A percentile compares a stretch with the other conserved stretches of the same genome.
phyloP scores from a whole-genome alignment of 2,113 vertebrate species.

The Tachysurus fulvidraco region DNA sequence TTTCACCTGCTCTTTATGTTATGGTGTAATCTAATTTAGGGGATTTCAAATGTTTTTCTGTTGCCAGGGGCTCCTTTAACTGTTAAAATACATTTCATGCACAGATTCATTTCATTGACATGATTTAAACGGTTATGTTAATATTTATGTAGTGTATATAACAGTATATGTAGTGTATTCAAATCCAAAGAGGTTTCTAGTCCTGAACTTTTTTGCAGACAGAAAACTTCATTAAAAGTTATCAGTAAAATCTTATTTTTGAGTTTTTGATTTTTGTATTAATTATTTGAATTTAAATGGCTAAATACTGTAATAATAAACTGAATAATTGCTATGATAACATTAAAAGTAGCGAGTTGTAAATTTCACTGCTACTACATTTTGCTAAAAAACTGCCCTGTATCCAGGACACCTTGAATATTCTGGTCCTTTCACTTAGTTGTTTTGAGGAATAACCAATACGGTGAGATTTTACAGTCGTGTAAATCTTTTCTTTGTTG shows the following conservation, averaged over 20 bases:
- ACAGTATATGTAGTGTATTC: neutral
- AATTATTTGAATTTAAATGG: neutral
- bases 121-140: neutral
- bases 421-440: neutral
- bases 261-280: neutral
- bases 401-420: neutral
- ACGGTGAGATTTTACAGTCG: slow-evolving; percentile 3
- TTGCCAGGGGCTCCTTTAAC: neutral
- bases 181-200: neutral
- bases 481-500: slow-evolving; percentile 15
- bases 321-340: neutral
- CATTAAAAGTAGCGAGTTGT: neutral
- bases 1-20: neutral
- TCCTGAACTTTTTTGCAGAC: neutral
- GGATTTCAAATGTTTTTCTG: neutral
- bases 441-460: slow-evolving; percentile 15
- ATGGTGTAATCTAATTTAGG: neutral
- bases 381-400: neutral
- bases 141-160: neutral
- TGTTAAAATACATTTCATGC: neutral
- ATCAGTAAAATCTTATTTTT: neutral
- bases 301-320: neutral
- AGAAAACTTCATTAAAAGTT: neutral
- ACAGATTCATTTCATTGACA: neutral
- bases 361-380: neutral